A percentile compares a stretch with the other conserved stretches of the same genome.
Conservation (phyloP, 2,888 invertebrate species). For the Pachycephus smyrnensis region DNA sequence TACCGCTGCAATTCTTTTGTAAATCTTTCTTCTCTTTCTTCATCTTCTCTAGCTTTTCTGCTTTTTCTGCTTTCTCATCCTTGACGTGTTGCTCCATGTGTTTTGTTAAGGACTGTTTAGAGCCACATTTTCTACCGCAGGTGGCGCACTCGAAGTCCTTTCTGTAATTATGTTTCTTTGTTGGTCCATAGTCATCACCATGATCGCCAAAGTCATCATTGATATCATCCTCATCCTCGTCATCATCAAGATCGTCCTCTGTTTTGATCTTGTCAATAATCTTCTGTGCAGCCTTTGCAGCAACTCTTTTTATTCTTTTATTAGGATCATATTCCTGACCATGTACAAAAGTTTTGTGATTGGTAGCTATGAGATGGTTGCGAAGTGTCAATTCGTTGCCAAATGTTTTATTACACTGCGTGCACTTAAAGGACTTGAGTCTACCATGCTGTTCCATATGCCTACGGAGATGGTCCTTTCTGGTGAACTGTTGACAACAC, state of each 20-base stretch:
- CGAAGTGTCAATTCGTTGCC: constrained; percentile 59
- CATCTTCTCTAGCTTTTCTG: constrained; percentile 16
- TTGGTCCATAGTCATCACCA: constrained; percentile 9
- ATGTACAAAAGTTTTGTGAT: constrained; percentile 58
- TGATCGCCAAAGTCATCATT: constrained; percentile 28
- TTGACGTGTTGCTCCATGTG: constrained; percentile 61
- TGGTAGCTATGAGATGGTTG: constrained; percentile 63
- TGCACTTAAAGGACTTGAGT: constrained; percentile 53
- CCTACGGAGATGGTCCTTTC: constrained; percentile 49
- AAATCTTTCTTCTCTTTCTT: constrained; percentile 36
- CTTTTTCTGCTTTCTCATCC: constrained; percentile 39
- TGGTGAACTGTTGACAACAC: constrained; percentile 51
- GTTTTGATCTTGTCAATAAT: constrained; percentile 64
- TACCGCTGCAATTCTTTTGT: constrained; percentile 13
- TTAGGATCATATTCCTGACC: constrained; percentile 63
- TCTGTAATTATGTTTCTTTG: constrained; percentile 30
- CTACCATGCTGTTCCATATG: constrained; percentile 53
- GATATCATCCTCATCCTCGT: constrained; percentile 36
- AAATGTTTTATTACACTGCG: constrained; percentile 59
- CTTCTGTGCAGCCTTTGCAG: constrained; percentile 62
- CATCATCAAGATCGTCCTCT: constrained; percentile 45
- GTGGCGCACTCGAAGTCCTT: constrained; percentile 54
- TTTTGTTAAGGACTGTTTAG: constrained; percentile 56
- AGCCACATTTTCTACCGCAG: constrained; percentile 56
- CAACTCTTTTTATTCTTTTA: constrained; percentile 60